A percentile compares a stretch with the other conserved stretches of the same genome.
Conservation (phyloP, 2,888 invertebrate genomes). For the Gastracanthus pulcherrimus region DNA sequence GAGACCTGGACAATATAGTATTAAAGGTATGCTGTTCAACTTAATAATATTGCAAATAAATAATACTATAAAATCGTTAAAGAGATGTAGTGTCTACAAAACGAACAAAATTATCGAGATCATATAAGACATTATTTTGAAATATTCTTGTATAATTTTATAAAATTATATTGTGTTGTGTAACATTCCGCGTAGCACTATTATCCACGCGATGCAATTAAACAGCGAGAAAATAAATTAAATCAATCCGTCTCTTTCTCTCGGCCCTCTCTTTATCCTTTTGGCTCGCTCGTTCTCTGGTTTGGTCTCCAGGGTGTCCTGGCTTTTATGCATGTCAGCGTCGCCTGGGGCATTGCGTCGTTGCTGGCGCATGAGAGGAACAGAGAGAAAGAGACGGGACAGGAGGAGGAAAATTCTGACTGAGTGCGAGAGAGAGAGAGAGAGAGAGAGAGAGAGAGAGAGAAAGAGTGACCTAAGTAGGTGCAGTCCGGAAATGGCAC, state of each 20-base stretch:
- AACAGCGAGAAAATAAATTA: conserved; percentile 5
- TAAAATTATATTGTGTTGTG: too few relatives aligned
- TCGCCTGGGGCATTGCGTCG: neutral
- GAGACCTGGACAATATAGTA: too few relatives aligned
- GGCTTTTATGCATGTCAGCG: conserved; percentile 36
- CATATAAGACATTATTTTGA: too few relatives aligned
- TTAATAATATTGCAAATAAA: too few relatives aligned
- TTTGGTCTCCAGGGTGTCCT: neutral
- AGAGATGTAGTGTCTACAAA: too few relatives aligned
- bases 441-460: neutral
- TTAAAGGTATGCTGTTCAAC: too few relatives aligned
- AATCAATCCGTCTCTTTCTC: conserved; percentile 7
- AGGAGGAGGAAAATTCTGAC: conserved; percentile 7
- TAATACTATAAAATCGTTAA: too few relatives aligned
- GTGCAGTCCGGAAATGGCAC: conserved; percentile 42
- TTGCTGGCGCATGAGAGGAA: neutral
- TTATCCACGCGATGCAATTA: neutral
- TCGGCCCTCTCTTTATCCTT: neutral
- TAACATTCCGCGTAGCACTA: neutral
- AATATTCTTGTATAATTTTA: too few relatives aligned
- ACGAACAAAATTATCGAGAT: too few relatives aligned
- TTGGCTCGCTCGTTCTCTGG: neutral
- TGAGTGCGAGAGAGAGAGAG: neutral
- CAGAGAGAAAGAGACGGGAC: neutral
- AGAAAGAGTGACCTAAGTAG: conserved; percentile 15